These are phyloP conservation scores for Ceramica pisi DNA, from an alignment of 2,888 invertebrate species.

Conservation along the genomic window DNA sequence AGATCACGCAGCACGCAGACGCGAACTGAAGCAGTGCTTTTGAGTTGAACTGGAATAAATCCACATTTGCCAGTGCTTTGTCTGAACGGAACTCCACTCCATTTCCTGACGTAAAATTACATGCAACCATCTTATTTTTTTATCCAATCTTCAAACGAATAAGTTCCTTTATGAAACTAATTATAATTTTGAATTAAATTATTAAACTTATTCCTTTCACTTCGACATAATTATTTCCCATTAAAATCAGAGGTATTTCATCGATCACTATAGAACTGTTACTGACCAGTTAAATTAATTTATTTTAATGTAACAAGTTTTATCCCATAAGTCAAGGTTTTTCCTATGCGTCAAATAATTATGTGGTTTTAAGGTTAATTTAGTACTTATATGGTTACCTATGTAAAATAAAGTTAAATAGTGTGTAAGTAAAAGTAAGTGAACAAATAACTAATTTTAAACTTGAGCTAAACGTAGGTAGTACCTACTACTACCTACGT, in stretches of 20 bases:
- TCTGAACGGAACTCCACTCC: conserved; percentile 65
- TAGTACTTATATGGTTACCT: neutral
- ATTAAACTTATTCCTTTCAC: neutral
- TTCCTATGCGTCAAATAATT: conserved; percentile 32
- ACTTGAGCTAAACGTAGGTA: too few relatives aligned
- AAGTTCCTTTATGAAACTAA: neutral
- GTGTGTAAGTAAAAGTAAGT: too few relatives aligned
- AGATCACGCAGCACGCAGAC: conserved; percentile 92
- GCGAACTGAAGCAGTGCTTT: conserved; percentile 92
- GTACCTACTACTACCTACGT: too few relatives aligned
- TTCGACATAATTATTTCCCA: neutral
- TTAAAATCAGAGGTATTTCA: conserved; percentile 9
- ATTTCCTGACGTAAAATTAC: conserved; percentile 5
- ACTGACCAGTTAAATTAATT: conserved; percentile 18
- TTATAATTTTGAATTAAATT: conserved; percentile 9
- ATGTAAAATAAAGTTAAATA: neutral
- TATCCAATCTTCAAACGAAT: neutral
- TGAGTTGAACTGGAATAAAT: conserved; percentile 93
- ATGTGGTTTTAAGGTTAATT: conserved; percentile 1
- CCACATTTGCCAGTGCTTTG: conserved; percentile 76
- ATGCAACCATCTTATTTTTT: conserved; percentile 1
- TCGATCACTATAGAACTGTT: neutral
- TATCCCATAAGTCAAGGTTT: conserved; percentile 10
- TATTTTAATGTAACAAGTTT: neutral
- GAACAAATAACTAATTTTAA: neutral